Evolutionary conservation across 1,140 invertebrate species (phyloP).

Genomic region (Reticulitermes speratus): DNA sequence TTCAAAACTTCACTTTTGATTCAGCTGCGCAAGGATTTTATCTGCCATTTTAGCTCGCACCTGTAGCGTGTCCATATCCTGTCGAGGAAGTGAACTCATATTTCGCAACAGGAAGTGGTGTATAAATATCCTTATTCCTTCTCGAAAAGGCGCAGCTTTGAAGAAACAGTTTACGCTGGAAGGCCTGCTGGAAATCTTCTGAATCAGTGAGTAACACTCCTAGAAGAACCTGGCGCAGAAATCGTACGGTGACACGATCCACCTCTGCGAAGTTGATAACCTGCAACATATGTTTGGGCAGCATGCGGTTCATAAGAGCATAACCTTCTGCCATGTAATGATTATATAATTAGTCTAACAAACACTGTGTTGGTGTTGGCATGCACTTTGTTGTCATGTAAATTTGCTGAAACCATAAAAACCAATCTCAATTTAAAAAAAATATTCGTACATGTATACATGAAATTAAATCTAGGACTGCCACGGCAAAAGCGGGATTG

Average conservation of each 20-base stretch:
- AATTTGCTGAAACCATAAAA: too few relatives aligned
- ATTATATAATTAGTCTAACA: too few relatives aligned
- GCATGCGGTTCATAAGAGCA: background rate
- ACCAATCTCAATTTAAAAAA: too few relatives aligned
- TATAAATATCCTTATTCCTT: constrained; percentile 75
- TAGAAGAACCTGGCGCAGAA: constrained; percentile 70
- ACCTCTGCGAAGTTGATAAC: constrained; percentile 78
- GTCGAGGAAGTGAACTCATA: constrained; percentile 41
- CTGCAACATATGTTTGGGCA: constrained; percentile 49
- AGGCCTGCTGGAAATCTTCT: constrained; percentile 59
- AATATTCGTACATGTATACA: too few relatives aligned
- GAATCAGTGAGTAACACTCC: constrained; percentile 65
- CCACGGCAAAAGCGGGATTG: too few relatives aligned
- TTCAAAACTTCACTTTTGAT: background rate
- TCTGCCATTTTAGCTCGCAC: constrained; percentile 21
- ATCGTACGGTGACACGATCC: constrained; percentile 65
- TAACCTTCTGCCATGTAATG: background rate
- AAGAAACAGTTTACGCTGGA: constrained; percentile 60
- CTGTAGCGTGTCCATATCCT: background rate
- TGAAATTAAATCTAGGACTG: too few relatives aligned
- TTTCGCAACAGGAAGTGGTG: constrained; percentile 75
- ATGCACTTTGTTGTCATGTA: too few relatives aligned
- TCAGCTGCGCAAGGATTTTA: constrained; percentile 14
- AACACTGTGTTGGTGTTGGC: too few relatives aligned
- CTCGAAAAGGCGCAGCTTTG: constrained; percentile 70